A percentile compares a stretch with the other conserved stretches of the same genome.
Evolutionary conservation across 2,888 invertebrate genomes (phyloP).

Genomic region (Allygus modestus): DNA sequence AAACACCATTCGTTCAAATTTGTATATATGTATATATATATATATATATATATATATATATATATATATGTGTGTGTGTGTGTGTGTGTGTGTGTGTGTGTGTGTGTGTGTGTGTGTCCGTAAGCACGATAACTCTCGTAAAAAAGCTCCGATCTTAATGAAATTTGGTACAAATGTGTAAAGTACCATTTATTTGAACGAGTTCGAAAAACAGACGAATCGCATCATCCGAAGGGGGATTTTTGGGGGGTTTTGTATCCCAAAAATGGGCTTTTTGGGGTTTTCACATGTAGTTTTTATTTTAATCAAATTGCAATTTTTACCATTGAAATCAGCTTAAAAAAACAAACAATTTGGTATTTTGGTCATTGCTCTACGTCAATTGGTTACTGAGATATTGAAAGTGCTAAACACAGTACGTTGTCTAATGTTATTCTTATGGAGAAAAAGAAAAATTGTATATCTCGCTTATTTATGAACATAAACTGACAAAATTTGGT

Average conservation of each 20-base stretch:
- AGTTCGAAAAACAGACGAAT: background rate
- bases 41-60: background rate
- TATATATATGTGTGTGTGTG: background rate
- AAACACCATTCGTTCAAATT: background rate
- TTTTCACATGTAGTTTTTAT: background rate
- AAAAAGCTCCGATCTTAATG: background rate
- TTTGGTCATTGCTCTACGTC: background rate
- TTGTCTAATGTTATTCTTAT: background rate
- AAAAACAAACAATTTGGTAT: background rate
- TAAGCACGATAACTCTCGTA: background rate
- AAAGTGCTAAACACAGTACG: background rate
- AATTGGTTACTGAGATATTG: background rate
- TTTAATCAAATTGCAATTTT: background rate
- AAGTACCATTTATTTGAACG: background rate
- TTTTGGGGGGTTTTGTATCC: background rate
- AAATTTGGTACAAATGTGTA: background rate
- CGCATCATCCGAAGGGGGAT: background rate
- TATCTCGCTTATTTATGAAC: background rate
- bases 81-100: conserved; percentile 1
- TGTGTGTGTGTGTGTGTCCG: conserved; percentile 1
- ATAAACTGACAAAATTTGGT: too few relatives aligned
- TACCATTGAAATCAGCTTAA: background rate
- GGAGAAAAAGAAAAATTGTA: background rate
- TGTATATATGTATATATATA: background rate
- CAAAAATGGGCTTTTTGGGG: background rate